phyloP scores from a whole-genome alignment of 2,888 invertebrate genomes.

The Argyresthia goedartella region DNA sequence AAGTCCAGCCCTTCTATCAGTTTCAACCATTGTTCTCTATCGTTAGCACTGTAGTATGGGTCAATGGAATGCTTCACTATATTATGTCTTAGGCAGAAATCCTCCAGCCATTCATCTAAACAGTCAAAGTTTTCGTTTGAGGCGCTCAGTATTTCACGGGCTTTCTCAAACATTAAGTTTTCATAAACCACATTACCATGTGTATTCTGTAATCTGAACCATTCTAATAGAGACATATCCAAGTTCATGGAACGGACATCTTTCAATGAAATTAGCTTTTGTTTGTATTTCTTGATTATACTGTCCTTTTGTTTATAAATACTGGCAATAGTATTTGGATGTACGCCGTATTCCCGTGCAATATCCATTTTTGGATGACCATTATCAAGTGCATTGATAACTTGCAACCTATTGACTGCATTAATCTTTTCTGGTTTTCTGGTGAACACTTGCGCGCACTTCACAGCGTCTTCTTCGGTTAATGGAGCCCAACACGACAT shows the following conservation, averaged over 20 bases:
- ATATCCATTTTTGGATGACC: slow-evolving; percentile 26
- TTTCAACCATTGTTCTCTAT: slow-evolving; percentile 18
- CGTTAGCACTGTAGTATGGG: slow-evolving; percentile 11
- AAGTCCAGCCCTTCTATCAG: slow-evolving; percentile 16
- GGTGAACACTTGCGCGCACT: neutral
- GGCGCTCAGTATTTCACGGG: slow-evolving; percentile 19
- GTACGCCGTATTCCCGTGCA: slow-evolving; percentile 25
- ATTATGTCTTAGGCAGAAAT: slow-evolving; percentile 24
- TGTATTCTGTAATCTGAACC: slow-evolving; percentile 22
- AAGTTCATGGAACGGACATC: slow-evolving; percentile 17
- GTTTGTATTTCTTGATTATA: slow-evolving; percentile 22
- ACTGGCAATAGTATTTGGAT: slow-evolving; percentile 21
- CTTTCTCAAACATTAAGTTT: slow-evolving; percentile 18
- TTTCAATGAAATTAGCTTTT: slow-evolving; percentile 18
- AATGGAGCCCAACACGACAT: slow-evolving; percentile 4
- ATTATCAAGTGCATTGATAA: slow-evolving; percentile 28
- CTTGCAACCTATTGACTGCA: slow-evolving; percentile 22
- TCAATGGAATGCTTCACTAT: slow-evolving; percentile 19
- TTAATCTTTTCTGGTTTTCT: slow-evolving; percentile 19
- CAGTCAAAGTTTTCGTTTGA: slow-evolving; percentile 20
- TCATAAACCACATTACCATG: slow-evolving; percentile 20
- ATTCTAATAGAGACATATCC: slow-evolving; percentile 23
- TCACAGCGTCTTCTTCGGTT: neutral
- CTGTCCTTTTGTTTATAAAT: slow-evolving; percentile 26
- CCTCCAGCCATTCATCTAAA: slow-evolving; percentile 24